Evolutionary conservation across 2,113 vertebrate genomes (phyloP).

Genomic region (Pagrus major): DNA sequence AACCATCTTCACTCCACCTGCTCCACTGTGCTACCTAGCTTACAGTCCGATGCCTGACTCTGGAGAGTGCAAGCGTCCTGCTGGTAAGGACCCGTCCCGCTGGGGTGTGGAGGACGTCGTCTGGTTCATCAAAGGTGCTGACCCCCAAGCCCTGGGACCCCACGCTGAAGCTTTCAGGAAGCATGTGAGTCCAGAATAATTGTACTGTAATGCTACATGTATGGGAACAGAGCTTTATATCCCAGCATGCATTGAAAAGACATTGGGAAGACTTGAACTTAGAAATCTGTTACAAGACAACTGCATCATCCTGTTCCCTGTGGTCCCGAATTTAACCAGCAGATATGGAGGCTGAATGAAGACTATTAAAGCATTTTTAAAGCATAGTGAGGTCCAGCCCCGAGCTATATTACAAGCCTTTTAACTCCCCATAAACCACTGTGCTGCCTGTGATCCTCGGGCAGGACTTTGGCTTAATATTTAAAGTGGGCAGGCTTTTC

Average conservation of each 20-base stretch:
- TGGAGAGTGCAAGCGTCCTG: slow-evolving; percentile 83
- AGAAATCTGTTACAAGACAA: slow-evolving; percentile 11
- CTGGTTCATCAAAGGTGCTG: slow-evolving; percentile 95
- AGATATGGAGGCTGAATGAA: slow-evolving; percentile 5
- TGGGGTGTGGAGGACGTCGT: slow-evolving; percentile 96
- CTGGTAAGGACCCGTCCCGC: slow-evolving; percentile 90
- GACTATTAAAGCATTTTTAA: neutral
- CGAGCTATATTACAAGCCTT: neutral
- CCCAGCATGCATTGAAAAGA: neutral
- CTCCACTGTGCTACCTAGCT: slow-evolving; percentile 78
- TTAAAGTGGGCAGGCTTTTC: neutral
- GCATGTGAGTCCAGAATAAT: slow-evolving; percentile 85
- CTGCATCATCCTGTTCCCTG: neutral
- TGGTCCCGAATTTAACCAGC: neutral
- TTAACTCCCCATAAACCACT: slow-evolving; percentile 4
- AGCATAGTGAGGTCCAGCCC: neutral
- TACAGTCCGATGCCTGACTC: slow-evolving; percentile 87
- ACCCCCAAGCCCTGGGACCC: slow-evolving; percentile 95
- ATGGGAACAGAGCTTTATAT: neutral
- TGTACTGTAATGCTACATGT: neutral
- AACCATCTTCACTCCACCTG: neutral
- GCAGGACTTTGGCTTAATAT: slow-evolving; percentile 4
- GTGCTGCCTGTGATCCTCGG: slow-evolving; percentile 6
- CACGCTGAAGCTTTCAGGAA: slow-evolving; percentile 96
- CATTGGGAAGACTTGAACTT: neutral